phyloP scores from a whole-genome alignment of 1,140 invertebrate genomes.

The Scaptodrosophila lebanonensis region DNA sequence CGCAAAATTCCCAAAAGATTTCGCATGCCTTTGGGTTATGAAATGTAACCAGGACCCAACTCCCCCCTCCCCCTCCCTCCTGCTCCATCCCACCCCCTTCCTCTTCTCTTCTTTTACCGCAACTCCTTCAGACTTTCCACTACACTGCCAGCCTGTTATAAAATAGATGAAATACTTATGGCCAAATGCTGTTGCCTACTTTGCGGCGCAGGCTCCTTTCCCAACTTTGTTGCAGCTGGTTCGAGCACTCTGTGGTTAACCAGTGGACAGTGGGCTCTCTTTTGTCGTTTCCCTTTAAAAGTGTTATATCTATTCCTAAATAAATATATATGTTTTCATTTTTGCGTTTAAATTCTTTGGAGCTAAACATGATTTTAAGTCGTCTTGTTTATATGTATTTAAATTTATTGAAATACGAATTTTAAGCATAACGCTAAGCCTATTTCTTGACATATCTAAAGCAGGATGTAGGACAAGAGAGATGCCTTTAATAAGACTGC shows the following conservation, averaged over 20 bases:
- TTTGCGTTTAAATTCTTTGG: too few relatives aligned
- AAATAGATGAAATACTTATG: constrained; percentile 26
- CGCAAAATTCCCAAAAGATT: constrained; percentile 68
- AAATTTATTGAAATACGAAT: too few relatives aligned
- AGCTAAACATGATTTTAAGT: too few relatives aligned
- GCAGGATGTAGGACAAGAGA: too few relatives aligned
- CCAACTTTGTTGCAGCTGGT: neutral
- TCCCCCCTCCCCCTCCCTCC: constrained; percentile 12
- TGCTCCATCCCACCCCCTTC: constrained; percentile 4
- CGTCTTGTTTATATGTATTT: too few relatives aligned
- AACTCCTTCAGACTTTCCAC: constrained; percentile 15
- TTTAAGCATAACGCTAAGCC: too few relatives aligned
- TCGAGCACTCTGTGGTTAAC: constrained; percentile 12
- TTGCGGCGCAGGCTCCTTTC: constrained; percentile 8
- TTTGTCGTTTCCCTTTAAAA: too few relatives aligned
- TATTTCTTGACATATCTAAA: too few relatives aligned
- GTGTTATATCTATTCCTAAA: too few relatives aligned
- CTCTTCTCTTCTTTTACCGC: constrained; percentile 12
- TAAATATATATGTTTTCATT: too few relatives aligned
- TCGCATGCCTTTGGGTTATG: constrained; percentile 28
- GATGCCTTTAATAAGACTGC: too few relatives aligned
- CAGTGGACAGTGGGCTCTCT: too few relatives aligned
- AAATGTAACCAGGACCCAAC: neutral
- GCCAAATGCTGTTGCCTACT: constrained; percentile 21
- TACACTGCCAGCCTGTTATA: constrained; percentile 16